Evolutionary conservation across 2,113 vertebrate species (phyloP).

Genomic region (Oryzias javanicus): DNA sequence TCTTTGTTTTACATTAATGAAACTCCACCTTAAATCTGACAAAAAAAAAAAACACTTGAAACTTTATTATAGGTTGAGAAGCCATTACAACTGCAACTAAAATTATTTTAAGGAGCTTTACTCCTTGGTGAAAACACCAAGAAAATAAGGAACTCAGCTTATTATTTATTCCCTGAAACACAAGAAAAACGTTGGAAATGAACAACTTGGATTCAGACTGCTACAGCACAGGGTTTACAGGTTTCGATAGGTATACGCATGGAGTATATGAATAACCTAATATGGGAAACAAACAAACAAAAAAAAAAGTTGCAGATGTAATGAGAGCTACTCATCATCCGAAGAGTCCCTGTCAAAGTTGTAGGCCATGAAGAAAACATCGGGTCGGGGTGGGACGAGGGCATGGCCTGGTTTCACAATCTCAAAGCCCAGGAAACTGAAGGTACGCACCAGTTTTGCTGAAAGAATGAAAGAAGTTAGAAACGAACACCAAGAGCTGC

Average conservation of each 20-base stretch:
- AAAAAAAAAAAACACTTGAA: constrained; percentile 12
- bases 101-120: constrained; percentile 4
- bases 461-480: background rate
- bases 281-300: constrained; percentile 23
- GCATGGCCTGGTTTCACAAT: constrained; percentile 99
- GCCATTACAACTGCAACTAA: constrained; percentile 8
- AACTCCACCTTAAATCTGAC: constrained; percentile 27
- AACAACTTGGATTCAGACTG: constrained; percentile 24
- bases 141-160: constrained; percentile 42
- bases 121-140: constrained; percentile 33
- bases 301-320: constrained; percentile 23
- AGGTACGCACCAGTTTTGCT: constrained; percentile 86
- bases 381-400: constrained; percentile 95
- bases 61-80: background rate
- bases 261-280: constrained; percentile 8
- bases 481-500: background rate
- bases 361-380: constrained; percentile 99
- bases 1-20: constrained; percentile 69
- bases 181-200: constrained; percentile 28
- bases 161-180: constrained; percentile 53
- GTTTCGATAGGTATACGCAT: constrained; percentile 6
- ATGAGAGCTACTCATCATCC: constrained; percentile 84
- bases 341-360: constrained; percentile 94
- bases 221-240: constrained; percentile 16
- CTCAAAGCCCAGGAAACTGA: constrained; percentile 99